A percentile compares a stretch with the other conserved stretches of the same genome.
Evolutionary conservation across 2,888 invertebrate species (phyloP).

Genomic region (Ormia ochracea): DNA sequence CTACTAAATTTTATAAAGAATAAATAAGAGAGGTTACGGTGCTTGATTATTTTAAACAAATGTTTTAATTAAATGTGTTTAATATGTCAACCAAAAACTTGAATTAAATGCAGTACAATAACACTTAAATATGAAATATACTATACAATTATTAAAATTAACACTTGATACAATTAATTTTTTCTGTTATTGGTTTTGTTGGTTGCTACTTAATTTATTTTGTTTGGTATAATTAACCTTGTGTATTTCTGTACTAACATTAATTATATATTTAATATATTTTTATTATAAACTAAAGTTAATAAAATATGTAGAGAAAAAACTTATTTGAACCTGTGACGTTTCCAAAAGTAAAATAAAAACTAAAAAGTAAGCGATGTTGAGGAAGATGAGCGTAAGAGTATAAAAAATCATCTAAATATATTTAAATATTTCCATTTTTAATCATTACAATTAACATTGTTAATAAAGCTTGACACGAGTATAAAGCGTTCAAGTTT

Average conservation of each 20-base stretch:
- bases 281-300: conserved; percentile 39
- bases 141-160: conserved; percentile 11
- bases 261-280: conserved; percentile 33
- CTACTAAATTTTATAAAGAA: not conserved
- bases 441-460: conserved; percentile 16
- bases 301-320: conserved; percentile 17
- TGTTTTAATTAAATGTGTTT: not conserved
- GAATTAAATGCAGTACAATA: not conserved
- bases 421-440: conserved; percentile 35
- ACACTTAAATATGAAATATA: not conserved
- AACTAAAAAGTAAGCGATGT: conserved; percentile 63
- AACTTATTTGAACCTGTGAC: conserved; percentile 74
- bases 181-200: conserved; percentile 39
- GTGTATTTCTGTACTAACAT: conserved; percentile 21
- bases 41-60: not conserved
- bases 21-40: conserved; percentile 18
- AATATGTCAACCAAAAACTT: not conserved
- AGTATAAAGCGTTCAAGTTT: conserved; percentile 16
- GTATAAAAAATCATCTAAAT: conserved; percentile 51
- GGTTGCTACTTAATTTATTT: conserved; percentile 22
- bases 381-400: conserved; percentile 69
- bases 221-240: conserved; percentile 26
- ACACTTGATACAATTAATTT: conserved; percentile 21
- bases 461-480: conserved; percentile 15
- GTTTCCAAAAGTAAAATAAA: conserved; percentile 65